These are phyloP conservation scores for Papilio polytes DNA, from an alignment of 1,140 invertebrate species.

Conservation along the genomic window DNA sequence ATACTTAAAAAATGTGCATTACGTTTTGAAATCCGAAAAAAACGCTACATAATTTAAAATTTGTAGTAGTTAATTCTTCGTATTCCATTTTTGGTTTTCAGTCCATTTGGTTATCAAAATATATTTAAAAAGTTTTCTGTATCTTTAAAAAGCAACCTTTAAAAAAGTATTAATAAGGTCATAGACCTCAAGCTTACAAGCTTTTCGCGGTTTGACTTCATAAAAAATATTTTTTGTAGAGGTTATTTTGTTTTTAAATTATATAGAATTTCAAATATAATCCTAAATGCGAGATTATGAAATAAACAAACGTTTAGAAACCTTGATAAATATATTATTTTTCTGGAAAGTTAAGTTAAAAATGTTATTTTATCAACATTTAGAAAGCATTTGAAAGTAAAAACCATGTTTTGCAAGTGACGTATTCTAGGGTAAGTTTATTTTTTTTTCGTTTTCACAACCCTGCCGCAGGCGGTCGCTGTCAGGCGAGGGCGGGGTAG, in stretches of 20 bases:
- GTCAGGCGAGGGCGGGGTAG: slow-evolving; percentile 50
- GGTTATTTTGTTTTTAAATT: too few relatives aligned
- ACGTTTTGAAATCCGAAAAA: slow-evolving; percentile 1
- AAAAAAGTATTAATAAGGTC: background rate
- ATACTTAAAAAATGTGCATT: background rate
- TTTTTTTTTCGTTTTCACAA: slow-evolving; percentile 14
- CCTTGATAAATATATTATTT: too few relatives aligned
- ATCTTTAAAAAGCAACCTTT: background rate
- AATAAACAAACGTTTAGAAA: too few relatives aligned
- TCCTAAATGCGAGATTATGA: too few relatives aligned
- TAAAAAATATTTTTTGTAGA: too few relatives aligned
- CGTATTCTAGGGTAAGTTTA: background rate
- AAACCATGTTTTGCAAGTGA: slow-evolving; percentile 1
- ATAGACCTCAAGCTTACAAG: background rate
- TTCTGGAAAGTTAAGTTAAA: background rate
- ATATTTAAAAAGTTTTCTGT: background rate
- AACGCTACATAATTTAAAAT: background rate
- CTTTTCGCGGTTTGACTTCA: too few relatives aligned
- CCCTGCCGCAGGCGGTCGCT: slow-evolving; percentile 55
- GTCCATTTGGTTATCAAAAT: background rate
- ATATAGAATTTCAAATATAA: too few relatives aligned
- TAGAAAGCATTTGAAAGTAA: background rate
- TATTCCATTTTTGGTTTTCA: background rate
- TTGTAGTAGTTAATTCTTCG: background rate
- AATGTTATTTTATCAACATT: background rate